Evolutionary conservation across 2,797 vertebrate species (phyloP), one percentile per base, ranked within the genome.

Genomic region (Falco peregrinus): DNA sequence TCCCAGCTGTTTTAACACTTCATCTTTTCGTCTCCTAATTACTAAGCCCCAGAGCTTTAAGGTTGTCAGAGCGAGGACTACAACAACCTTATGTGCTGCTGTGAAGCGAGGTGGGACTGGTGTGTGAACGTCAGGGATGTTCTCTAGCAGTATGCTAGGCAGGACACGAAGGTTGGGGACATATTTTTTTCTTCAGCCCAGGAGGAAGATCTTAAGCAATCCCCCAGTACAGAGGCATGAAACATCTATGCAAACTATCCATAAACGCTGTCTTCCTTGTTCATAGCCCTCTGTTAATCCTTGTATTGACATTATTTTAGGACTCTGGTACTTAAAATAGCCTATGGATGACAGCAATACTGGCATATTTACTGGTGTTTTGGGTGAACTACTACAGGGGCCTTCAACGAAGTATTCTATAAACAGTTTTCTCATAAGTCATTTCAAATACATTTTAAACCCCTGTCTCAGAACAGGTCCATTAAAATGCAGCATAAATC

Each of bases 401-500:
- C 56, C 53, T 76, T 91, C 67, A 48, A 26, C 51, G 59, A 29
- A 68, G 37, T 48, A 33, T 7, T 25, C 43, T 64, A 80, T 33
- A 63, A 90, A 60, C n/a, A 82, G 11, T 70, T 92, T 50, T 74
- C 50, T 88, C 25, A 56, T 76, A 54, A 77, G 50, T 65, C 59
- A 73, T 41, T 73, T 91, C 28, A 83, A 80, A 93, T 65, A 35
- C 28, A 48, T 41, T 84, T 93, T 76, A 57, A 90, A 67, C 69
- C 59, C 73, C 64, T 60, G 28, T 51, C n/a, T 93, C 54, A 82
- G 50, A 78, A 81, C 37, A 60, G 19, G 28, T 47, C 37, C 16
- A 81, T 90, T 94, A 89, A 92, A 93, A 89, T 87, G 47, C 41
- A 82, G 29, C 78, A 63, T 61, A 87, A 92, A 50, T 79, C 51